These are phyloP conservation scores for Polypterus senegalus DNA, from an alignment of 2,113 vertebrate species.

Conservation along the genomic window DNA sequence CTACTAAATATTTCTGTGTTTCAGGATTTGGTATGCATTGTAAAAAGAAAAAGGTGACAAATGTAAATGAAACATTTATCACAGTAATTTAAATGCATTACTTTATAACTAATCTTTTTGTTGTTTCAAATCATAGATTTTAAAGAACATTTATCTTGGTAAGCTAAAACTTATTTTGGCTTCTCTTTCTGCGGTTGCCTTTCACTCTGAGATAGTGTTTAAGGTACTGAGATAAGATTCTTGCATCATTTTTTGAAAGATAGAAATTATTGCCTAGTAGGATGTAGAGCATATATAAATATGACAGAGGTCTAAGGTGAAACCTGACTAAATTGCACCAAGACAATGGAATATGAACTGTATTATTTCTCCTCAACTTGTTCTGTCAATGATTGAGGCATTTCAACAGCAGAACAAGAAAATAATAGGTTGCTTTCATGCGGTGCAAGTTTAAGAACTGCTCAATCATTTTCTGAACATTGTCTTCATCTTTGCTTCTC, in stretches of 20 bases:
- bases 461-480: slow-evolving; percentile 39
- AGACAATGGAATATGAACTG: slow-evolving; percentile 40
- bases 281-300: not conserved
- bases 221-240: not conserved
- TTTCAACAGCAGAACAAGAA: slow-evolving; percentile 41
- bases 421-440: slow-evolving; percentile 61
- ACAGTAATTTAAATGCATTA: too few relatives aligned
- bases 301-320: not conserved
- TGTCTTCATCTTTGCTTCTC: slow-evolving; percentile 28
- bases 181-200: too few relatives aligned
- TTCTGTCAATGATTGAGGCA: slow-evolving; percentile 57
- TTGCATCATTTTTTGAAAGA: not conserved
- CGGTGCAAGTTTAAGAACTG: slow-evolving; percentile 54
- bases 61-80: too few relatives aligned
- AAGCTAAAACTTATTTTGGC: too few relatives aligned
- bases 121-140: too few relatives aligned
- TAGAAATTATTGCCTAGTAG: not conserved
- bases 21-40: too few relatives aligned
- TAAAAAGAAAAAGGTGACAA: too few relatives aligned
- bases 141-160: too few relatives aligned
- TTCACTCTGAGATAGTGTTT: too few relatives aligned
- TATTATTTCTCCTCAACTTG: slow-evolving; percentile 54
- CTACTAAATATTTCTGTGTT: too few relatives aligned
- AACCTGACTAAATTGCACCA: not conserved
- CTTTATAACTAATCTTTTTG: too few relatives aligned